A percentile compares a stretch with the other conserved stretches of the same genome.
phyloP scores from a whole-genome alignment of 2,888 invertebrate genomes.

The Ennomos quercinarius region DNA sequence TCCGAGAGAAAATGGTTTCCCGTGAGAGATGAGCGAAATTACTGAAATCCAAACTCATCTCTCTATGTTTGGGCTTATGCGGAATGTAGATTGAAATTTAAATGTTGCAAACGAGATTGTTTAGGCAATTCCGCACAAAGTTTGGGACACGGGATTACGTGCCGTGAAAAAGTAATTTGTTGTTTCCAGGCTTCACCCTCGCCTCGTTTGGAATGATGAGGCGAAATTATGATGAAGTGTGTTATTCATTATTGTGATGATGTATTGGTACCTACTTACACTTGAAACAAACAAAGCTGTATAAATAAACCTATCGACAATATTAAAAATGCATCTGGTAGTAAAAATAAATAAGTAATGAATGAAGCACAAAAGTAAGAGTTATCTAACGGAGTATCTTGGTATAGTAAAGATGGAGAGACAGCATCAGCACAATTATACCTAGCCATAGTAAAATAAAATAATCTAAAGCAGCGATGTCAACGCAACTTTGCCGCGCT shows the following conservation, averaged over 20 bases:
- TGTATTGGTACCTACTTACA: too few relatives aligned
- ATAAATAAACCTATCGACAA: too few relatives aligned
- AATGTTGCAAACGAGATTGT: constrained; percentile 36
- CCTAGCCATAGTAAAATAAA: too few relatives aligned
- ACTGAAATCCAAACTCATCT: constrained; percentile 37
- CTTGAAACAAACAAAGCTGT: too few relatives aligned
- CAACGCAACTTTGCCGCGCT: too few relatives aligned
- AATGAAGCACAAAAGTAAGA: too few relatives aligned
- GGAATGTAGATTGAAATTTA: constrained; percentile 36
- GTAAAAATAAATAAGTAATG: too few relatives aligned
- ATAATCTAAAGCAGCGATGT: too few relatives aligned
- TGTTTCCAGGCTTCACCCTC: constrained; percentile 22
- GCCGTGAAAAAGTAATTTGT: constrained; percentile 26
- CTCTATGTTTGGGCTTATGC: constrained; percentile 36
- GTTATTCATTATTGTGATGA: not conserved
- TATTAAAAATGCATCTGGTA: too few relatives aligned
- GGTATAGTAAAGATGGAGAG: too few relatives aligned
- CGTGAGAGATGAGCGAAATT: constrained; percentile 39
- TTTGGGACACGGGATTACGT: constrained; percentile 27
- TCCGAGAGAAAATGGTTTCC: constrained; percentile 33
- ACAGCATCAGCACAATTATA: too few relatives aligned
- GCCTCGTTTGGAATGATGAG: constrained; percentile 31
- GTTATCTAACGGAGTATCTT: too few relatives aligned
- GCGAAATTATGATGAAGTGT: constrained; percentile 8
- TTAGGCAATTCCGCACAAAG: constrained; percentile 20